Evolutionary conservation across 2,888 invertebrate genomes (phyloP).

Genomic region (Balanococcus diminutus): DNA sequence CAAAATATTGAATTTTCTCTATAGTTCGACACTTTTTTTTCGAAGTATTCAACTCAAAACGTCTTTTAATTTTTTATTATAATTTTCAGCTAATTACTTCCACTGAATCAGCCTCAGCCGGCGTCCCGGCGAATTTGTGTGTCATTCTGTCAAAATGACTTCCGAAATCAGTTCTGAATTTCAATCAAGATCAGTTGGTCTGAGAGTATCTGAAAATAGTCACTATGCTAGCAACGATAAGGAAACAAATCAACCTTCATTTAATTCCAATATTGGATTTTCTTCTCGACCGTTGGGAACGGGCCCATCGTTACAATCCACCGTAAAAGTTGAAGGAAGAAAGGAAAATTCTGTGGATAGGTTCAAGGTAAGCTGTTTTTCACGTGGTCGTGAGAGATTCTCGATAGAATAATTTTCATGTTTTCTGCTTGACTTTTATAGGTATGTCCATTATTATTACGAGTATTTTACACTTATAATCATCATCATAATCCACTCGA

Average conservation of each 20-base stretch:
- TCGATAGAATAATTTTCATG: background rate
- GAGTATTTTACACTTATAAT: constrained; percentile 16
- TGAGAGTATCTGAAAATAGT: background rate
- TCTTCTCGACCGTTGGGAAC: background rate
- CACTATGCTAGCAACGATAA: background rate
- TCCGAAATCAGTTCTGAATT: background rate
- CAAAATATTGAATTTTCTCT: too few species aligned
- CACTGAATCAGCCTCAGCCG: background rate
- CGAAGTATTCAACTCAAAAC: background rate
- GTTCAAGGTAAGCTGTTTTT: background rate
- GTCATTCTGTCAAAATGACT: background rate
- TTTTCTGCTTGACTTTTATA: background rate
- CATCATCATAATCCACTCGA: constrained; percentile 49
- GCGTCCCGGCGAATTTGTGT: background rate
- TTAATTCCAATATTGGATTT: background rate
- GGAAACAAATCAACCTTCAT: background rate
- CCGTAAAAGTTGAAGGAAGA: constrained; percentile 50
- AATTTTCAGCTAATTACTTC: background rate
- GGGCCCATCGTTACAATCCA: constrained; percentile 18
- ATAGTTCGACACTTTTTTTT: too few species aligned
- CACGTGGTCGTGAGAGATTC: too few species aligned
- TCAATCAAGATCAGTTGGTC: background rate
- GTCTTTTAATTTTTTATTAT: background rate
- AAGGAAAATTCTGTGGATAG: constrained; percentile 43
- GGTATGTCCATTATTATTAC: constrained; percentile 31